Conservation (phyloP, 2,113 vertebrate genomes). For the Theristicus caerulescens region DNA sequence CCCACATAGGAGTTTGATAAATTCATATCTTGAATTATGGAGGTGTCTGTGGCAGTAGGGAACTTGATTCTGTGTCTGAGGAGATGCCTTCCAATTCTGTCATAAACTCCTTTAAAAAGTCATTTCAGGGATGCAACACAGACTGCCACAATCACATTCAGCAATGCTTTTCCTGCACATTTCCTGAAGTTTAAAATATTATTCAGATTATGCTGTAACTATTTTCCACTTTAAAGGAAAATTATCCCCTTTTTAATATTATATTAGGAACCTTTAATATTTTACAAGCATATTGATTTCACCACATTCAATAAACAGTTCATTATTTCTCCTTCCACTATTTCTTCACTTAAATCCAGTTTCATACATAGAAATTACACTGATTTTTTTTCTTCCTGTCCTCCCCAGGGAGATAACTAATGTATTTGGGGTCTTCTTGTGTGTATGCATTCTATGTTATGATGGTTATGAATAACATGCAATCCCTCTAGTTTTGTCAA, state of each 20-base stretch:
- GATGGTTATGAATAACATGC: neutral
- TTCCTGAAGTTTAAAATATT: neutral
- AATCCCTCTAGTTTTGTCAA: neutral
- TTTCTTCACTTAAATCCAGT: neutral
- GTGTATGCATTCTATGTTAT: rapidly evolving
- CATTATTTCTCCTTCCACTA: neutral
- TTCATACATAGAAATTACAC: neutral
- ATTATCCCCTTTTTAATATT: neutral
- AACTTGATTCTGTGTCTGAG: neutral
- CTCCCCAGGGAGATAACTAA: neutral
- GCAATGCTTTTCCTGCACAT: neutral
- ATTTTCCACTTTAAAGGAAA: neutral
- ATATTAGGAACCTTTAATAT: neutral
- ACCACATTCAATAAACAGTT: neutral
- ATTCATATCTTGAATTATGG: neutral
- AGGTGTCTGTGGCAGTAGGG: neutral
- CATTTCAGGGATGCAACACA: neutral
- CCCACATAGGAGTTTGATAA: neutral
- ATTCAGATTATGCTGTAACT: neutral
- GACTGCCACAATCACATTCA: neutral
- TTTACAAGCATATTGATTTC: neutral
- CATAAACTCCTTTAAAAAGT: neutral
- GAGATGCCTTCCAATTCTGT: neutral
- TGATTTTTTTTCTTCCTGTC: neutral
- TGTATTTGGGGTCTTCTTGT: neutral